These are phyloP conservation scores for Beroe forskalii DNA, from an alignment of 37 sponge, comb jelly and placozoan species.

Conservation along the genomic window DNA sequence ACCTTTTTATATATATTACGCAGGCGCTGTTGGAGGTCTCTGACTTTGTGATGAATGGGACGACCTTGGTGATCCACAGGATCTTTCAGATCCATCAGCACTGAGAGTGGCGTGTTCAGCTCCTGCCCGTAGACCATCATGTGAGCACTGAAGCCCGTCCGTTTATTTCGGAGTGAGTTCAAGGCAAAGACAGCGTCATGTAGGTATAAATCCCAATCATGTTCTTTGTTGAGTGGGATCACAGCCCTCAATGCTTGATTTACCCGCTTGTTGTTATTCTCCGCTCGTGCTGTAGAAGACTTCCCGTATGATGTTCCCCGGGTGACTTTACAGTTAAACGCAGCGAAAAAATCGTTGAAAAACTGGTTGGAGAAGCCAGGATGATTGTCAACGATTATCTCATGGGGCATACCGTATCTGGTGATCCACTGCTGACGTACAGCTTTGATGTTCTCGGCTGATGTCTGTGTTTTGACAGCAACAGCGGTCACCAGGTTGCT, in stretches of 20 bases:
- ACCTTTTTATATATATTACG: too few species aligned
- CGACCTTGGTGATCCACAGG: too few species aligned
- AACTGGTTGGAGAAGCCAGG: neutral
- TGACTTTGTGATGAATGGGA: too few species aligned
- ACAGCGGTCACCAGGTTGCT: neutral
- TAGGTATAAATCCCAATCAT: neutral
- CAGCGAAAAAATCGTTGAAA: neutral
- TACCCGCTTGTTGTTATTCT: neutral
- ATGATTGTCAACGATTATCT: neutral
- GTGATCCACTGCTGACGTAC: neutral
- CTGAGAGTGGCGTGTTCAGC: neutral
- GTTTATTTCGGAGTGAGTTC: neutral
- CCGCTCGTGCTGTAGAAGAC: neutral
- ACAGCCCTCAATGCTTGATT: neutral
- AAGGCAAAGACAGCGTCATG: neutral
- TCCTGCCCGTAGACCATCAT: neutral
- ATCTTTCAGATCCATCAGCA: neutral
- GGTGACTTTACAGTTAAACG: neutral
- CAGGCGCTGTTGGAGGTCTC: too few species aligned
- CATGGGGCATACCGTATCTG: neutral
- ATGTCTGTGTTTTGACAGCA: neutral
- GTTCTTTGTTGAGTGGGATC: neutral
- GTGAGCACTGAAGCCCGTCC: neutral
- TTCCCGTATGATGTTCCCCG: neutral
- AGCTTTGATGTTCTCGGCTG: neutral